phyloP scores from a whole-genome alignment of 2,888 invertebrate species.

The Epinotia nisella region DNA sequence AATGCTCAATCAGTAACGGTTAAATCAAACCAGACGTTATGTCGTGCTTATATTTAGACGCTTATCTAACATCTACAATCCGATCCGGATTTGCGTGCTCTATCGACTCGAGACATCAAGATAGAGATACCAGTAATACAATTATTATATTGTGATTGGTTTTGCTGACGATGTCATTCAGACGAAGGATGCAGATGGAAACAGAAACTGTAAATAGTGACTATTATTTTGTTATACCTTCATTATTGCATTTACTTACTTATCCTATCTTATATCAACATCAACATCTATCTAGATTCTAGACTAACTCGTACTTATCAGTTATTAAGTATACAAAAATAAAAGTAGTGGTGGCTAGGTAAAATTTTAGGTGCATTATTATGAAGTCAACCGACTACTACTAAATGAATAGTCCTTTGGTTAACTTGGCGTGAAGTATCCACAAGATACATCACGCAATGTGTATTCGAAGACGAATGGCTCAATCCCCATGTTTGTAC shows the following conservation, averaged over 20 bases:
- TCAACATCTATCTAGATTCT: no score
- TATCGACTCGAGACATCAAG: conserved; percentile 34
- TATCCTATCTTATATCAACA: no score
- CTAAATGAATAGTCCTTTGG: conserved; percentile 39
- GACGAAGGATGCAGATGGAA: neutral
- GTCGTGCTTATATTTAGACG: neutral
- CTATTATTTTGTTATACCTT: no score
- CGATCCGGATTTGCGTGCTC: conserved; percentile 33
- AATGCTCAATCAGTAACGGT: neutral
- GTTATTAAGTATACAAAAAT: neutral
- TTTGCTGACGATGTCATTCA: conserved; percentile 24
- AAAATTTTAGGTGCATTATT: neutral
- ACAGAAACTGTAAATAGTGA: neutral
- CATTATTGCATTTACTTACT: no score
- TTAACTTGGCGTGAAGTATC: conserved; percentile 35
- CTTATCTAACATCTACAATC: conserved; percentile 24
- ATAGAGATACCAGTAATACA: conserved; percentile 24
- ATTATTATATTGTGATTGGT: conserved; percentile 26
- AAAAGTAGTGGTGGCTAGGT: neutral
- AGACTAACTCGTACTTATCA: neutral
- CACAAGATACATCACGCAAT: conserved; percentile 51
- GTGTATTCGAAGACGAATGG: conserved; percentile 67
- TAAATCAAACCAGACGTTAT: neutral
- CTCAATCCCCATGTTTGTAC: conserved; percentile 58
- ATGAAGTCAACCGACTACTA: neutral